phyloP scores from a whole-genome alignment of 2,888 invertebrate genomes.

The Chesias legatella region DNA sequence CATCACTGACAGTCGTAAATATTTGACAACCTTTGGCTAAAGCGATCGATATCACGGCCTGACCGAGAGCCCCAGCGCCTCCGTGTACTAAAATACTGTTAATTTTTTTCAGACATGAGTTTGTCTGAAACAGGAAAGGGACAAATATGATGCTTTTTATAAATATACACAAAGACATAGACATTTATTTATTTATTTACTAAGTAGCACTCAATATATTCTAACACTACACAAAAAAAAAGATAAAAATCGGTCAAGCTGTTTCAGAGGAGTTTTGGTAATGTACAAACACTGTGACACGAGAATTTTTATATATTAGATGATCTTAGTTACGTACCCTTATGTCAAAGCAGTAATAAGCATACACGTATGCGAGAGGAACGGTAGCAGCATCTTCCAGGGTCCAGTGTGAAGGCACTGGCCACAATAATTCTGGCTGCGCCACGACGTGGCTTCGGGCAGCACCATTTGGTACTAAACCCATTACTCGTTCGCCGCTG shows the following conservation, averaged over 20 bases:
- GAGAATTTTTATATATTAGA: too few relatives aligned
- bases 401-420: conserved; percentile 84
- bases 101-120: neutral
- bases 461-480: conserved; percentile 74
- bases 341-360: conserved; percentile 51
- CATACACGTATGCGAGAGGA: conserved; percentile 85
- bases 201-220: too few relatives aligned
- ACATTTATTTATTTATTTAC: too few relatives aligned
- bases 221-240: too few relatives aligned
- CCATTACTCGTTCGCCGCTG: conserved; percentile 83
- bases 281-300: too few relatives aligned
- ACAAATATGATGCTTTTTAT: neutral
- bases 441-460: conserved; percentile 78
- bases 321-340: conserved; percentile 12
- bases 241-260: too few relatives aligned
- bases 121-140: too few relatives aligned
- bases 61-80: conserved; percentile 56
- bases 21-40: conserved; percentile 45
- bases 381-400: conserved; percentile 87
- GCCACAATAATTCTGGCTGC: conserved; percentile 79
- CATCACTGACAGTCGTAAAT: conserved; percentile 52
- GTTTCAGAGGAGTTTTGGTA: too few relatives aligned
- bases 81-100: conserved; percentile 46
- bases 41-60: conserved; percentile 51
- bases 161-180: too few relatives aligned